Base-by-base conservation (phyloP, 92 coral and sea anemone species). In the Palythoa grandis region DNA sequence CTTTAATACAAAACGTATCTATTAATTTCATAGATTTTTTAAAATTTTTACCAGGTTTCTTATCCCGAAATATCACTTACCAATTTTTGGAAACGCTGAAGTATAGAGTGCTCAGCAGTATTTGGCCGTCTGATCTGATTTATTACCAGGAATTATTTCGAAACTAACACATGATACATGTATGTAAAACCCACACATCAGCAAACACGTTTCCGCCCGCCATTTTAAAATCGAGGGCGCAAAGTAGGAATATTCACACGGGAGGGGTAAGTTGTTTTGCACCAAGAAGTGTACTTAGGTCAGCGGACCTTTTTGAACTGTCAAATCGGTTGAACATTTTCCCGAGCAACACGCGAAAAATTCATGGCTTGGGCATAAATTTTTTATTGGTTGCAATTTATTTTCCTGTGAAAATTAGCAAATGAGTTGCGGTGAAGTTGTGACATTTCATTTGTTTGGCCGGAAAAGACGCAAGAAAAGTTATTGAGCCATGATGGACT, bases 321-420 rank as follows among this genome's bases (percentile, higher is more conserved):
- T 22, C 35, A 68, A 69, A 37, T 69, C 19, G 48, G 47, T 37
- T 69, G 74, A 69, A 63, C 29, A 19, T 63, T 56, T 63, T 58
- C 5, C 3, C 16, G 1, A 29, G 25, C 38, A 15, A 11, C 12
- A 20, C 5, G 38, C 2, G 12, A 58, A 61, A 19, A 39, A 40
- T 48, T 63, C 29, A 78, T 52, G 53, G 61, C 53, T 80, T 67
- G 85, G 52, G 7, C 75, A 66, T 67, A 20, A 80, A 80, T 80
- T 39, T 80, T 80, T 80, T 17, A 80, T 80, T 48, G n/a, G 47
- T 16, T 17, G 22, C 22, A 5, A 79, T 79, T 39, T 5, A 79
- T 79, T 39, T 79, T 7, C 74, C 72, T 47, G 74, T 66, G 73
- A 52, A 66, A 57, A 77, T 29, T 48, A 66, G 74, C 23, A 43